phyloP scores from a whole-genome alignment of 2,797 vertebrate genomes.

The Pantherophis alleghaniensis region DNA sequence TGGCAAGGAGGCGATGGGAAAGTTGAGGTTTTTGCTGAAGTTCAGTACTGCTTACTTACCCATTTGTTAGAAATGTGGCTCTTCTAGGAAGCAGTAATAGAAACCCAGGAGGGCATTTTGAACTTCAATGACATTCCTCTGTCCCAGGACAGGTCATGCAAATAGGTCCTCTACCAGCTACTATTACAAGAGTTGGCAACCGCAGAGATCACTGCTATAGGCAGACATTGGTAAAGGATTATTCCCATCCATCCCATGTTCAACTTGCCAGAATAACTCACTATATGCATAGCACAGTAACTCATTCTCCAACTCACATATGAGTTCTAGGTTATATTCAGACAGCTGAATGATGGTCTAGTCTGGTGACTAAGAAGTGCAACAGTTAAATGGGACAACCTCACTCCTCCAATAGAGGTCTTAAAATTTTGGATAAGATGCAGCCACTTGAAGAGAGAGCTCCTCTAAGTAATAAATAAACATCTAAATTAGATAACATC shows the following conservation, averaged over 20 bases:
- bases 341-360: neutral
- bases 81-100: neutral
- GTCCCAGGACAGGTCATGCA: neutral
- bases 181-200: neutral
- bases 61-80: neutral
- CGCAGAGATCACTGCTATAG: neutral
- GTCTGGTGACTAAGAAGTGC: neutral
- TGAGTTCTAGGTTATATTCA: neutral
- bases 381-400: neutral
- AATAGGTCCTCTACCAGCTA: neutral
- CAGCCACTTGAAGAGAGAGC: neutral
- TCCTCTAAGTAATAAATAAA: neutral
- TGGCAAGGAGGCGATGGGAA: constrained; percentile 41
- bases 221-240: neutral
- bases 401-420: neutral
- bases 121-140: neutral
- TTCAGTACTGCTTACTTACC: neutral
- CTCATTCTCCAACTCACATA: neutral
- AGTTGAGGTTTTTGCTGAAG: neutral
- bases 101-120: neutral
- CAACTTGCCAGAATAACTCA: neutral
- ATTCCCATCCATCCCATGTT: neutral
- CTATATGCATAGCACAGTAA: neutral
- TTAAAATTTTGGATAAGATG: neutral
- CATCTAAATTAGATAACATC: neutral